A percentile compares a stretch with the other conserved stretches of the same genome.
These are phyloP conservation scores for Hermaeophaga mercurialis DNA, from an alignment of 2,888 invertebrate genomes.

Conservation along the genomic window DNA sequence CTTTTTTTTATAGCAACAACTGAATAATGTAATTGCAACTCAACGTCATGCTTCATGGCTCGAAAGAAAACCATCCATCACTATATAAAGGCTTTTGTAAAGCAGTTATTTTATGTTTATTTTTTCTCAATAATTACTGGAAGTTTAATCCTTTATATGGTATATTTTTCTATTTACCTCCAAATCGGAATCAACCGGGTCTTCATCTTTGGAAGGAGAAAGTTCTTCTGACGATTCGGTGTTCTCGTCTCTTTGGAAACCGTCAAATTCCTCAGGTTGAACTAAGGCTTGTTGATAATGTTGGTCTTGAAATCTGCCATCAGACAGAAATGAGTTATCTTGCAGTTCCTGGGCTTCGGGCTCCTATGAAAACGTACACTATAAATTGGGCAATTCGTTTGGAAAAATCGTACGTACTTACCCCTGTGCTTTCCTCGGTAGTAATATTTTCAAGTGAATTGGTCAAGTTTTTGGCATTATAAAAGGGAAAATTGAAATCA, in stretches of 20 bases:
- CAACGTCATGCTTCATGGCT: too few species aligned
- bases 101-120: too few species aligned
- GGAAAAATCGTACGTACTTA: slow-evolving; percentile 3
- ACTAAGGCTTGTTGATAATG: slow-evolving; percentile 46
- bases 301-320: slow-evolving; percentile 33
- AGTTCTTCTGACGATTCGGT: slow-evolving; percentile 37
- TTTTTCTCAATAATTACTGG: too few species aligned
- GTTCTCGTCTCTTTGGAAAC: slow-evolving; percentile 48
- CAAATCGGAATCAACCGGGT: slow-evolving; percentile 41
- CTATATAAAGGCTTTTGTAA: too few species aligned
- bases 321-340: slow-evolving; percentile 43
- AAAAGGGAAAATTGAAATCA: slow-evolving; percentile 68
- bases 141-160: slow-evolving; percentile 10
- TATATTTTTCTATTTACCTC: slow-evolving; percentile 32
- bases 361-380: slow-evolving; percentile 17
- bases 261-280: slow-evolving; percentile 46
- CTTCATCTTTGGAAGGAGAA: slow-evolving; percentile 38
- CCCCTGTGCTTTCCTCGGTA: slow-evolving; percentile 32
- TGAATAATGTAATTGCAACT: too few species aligned
- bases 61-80: too few species aligned
- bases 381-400: not conserved
- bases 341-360: slow-evolving; percentile 42
- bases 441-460: slow-evolving; percentile 58
- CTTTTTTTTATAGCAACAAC: too few species aligned
- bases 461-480: slow-evolving; percentile 71